These are phyloP conservation scores for Poecilia wingei DNA, from an alignment of 2,797 vertebrate genomes.

Conservation along the genomic window DNA sequence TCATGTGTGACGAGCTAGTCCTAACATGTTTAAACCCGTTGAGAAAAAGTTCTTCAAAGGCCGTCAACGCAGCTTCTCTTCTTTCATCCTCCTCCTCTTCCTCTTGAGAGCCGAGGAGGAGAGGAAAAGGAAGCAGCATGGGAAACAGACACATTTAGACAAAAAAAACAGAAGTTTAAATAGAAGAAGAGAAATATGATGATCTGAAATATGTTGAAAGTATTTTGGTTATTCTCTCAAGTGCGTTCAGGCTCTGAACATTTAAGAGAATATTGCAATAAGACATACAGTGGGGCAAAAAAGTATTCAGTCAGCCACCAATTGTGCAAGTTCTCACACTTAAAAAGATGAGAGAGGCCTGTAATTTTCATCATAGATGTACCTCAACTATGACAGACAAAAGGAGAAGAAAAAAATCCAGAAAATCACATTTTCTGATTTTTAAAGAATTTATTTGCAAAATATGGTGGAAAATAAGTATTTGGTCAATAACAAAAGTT, in stretches of 20 bases:
- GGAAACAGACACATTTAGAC: slow-evolving; percentile 31
- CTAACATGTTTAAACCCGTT: slow-evolving; percentile 48
- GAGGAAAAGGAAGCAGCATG: slow-evolving; percentile 30
- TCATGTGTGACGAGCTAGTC: slow-evolving; percentile 34
- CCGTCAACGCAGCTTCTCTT: slow-evolving; percentile 44
- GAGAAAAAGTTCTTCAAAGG: slow-evolving; percentile 64
- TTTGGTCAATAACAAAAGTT: too few species aligned
- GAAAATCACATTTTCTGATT: too few species aligned
- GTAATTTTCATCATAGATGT: too few species aligned
- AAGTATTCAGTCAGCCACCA: too few species aligned
- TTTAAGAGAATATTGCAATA: neutral
- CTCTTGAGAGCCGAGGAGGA: slow-evolving; percentile 29
- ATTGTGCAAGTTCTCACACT: too few species aligned
- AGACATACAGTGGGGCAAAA: neutral
- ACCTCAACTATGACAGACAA: too few species aligned
- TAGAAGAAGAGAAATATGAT: neutral
- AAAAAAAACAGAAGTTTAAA: slow-evolving; percentile 20
- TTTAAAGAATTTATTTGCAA: too few species aligned
- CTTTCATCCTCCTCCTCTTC: slow-evolving; percentile 46
- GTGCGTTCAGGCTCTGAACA: neutral
- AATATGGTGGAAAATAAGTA: too few species aligned
- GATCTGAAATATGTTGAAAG: neutral
- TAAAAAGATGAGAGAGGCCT: too few species aligned
- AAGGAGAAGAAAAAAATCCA: too few species aligned
- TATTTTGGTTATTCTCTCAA: neutral